Evolutionary conservation across 2,888 invertebrate genomes (phyloP).

Genomic region (Mellilla xanthometata): DNA sequence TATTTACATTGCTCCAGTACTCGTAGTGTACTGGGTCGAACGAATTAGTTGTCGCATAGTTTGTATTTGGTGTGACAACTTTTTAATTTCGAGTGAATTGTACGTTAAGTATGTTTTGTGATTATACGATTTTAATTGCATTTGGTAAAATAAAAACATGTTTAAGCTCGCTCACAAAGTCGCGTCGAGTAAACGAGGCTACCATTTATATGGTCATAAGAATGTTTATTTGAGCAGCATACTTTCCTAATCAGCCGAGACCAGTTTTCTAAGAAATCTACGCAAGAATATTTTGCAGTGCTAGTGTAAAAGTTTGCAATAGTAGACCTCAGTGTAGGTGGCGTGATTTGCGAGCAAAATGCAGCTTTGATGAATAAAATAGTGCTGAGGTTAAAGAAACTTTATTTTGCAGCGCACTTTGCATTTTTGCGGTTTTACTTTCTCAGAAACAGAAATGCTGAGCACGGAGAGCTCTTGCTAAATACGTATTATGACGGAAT

Average conservation of each 20-base stretch:
- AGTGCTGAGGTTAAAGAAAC: constrained; percentile 5
- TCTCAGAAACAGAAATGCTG: background rate
- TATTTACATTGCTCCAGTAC: background rate
- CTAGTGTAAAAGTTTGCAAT: background rate
- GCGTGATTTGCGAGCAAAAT: constrained; percentile 1
- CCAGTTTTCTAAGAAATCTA: background rate
- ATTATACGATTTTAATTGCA: too few relatives aligned
- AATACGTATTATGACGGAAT: background rate
- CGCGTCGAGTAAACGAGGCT: background rate
- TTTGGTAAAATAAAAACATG: too few relatives aligned
- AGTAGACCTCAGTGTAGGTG: background rate
- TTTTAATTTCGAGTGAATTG: too few relatives aligned
- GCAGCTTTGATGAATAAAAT: constrained; percentile 2
- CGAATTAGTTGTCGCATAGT: too few relatives aligned
- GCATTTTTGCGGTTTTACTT: constrained; percentile 8
- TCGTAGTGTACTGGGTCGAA: background rate
- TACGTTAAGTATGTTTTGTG: too few relatives aligned
- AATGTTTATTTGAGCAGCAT: constrained; percentile 7
- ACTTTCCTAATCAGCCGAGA: background rate
- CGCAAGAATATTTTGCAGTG: constrained; percentile 1
- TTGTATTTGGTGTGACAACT: too few relatives aligned
- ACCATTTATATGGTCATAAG: background rate
- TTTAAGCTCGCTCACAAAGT: background rate
- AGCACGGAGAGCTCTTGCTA: background rate
- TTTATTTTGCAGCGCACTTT: constrained; percentile 1